Evolutionary conservation across 2,797 vertebrate species (phyloP).

Genomic region (Hypotaenidia philippensis): DNA sequence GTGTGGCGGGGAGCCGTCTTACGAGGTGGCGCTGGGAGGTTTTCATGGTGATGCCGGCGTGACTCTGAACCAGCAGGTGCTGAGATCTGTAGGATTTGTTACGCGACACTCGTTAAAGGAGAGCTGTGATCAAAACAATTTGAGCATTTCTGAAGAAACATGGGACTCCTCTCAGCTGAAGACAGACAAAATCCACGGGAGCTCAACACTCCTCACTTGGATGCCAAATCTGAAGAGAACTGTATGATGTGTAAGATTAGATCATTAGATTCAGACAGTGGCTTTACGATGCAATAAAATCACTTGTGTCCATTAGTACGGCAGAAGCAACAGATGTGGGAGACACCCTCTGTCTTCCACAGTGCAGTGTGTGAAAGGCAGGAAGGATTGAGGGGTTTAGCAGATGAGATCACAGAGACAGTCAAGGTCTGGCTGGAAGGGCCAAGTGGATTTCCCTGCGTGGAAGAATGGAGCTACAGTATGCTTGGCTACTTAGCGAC

Average conservation of each 20-base stretch:
- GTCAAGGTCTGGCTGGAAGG: background rate
- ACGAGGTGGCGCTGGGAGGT: background rate
- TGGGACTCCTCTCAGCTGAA: background rate
- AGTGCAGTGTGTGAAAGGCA: background rate
- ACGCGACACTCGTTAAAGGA: background rate
- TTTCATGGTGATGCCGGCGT: background rate
- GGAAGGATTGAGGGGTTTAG: rapidly evolving
- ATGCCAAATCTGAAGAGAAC: background rate
- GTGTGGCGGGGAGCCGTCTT: background rate
- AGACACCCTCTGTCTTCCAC: background rate
- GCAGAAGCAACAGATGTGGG: background rate
- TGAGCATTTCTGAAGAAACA: background rate
- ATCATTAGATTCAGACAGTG: background rate
- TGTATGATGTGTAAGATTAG: background rate
- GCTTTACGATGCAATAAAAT: background rate
- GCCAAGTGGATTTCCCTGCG: background rate
- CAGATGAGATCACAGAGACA: background rate
- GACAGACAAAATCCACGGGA: background rate
- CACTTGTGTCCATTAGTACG: background rate
- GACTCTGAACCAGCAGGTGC: background rate
- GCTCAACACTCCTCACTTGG: background rate
- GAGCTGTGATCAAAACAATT: background rate
- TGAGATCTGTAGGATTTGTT: background rate
- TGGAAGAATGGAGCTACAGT: background rate
- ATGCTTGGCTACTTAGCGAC: background rate